phyloP scores from a whole-genome alignment of 2,113 vertebrate genomes.

The Rhynchomys soricoides region DNA sequence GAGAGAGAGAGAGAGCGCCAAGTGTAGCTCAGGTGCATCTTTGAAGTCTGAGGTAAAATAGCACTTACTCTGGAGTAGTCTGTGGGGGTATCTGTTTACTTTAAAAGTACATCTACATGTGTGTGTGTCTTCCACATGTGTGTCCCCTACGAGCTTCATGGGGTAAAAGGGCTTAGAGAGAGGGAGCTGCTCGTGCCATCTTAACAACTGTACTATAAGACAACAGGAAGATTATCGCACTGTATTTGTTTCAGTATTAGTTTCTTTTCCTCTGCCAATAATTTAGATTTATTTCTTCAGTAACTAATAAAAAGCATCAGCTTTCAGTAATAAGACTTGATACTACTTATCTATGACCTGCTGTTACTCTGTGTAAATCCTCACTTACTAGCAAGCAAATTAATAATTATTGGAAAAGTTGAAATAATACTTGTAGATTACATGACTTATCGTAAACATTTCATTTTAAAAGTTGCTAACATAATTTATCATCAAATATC shows the following conservation, averaged over 20 bases:
- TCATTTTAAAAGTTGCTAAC: background rate
- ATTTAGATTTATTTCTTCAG: constrained; percentile 50
- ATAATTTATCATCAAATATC: constrained; percentile 20
- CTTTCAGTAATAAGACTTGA: constrained; percentile 45
- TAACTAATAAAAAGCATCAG: constrained; percentile 48
- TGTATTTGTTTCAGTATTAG: constrained; percentile 54
- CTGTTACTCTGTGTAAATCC: constrained; percentile 6
- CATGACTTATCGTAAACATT: constrained; percentile 7
- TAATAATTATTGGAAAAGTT: background rate
- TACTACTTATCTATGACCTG: constrained; percentile 27
- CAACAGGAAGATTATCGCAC: constrained; percentile 27
- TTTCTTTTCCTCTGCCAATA: constrained; percentile 30
- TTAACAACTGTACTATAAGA: constrained; percentile 50
- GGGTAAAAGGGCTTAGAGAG: constrained; percentile 30
- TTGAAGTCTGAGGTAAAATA: constrained; percentile 45
- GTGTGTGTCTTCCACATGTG: constrained; percentile 59
- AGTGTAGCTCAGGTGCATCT: constrained; percentile 43
- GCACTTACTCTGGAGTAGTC: constrained; percentile 39
- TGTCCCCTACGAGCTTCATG: constrained; percentile 46
- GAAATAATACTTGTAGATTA: constrained; percentile 20
- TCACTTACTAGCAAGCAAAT: constrained; percentile 40
- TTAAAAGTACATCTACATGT: constrained; percentile 53
- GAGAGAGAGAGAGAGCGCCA: too few species aligned
- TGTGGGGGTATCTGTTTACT: constrained; percentile 46
- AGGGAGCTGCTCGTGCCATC: background rate